Evolutionary conservation across 2,113 vertebrate species (phyloP), one percentile per base, ranked within the genome.

Genomic region (Austrofundulus limnaeus): DNA sequence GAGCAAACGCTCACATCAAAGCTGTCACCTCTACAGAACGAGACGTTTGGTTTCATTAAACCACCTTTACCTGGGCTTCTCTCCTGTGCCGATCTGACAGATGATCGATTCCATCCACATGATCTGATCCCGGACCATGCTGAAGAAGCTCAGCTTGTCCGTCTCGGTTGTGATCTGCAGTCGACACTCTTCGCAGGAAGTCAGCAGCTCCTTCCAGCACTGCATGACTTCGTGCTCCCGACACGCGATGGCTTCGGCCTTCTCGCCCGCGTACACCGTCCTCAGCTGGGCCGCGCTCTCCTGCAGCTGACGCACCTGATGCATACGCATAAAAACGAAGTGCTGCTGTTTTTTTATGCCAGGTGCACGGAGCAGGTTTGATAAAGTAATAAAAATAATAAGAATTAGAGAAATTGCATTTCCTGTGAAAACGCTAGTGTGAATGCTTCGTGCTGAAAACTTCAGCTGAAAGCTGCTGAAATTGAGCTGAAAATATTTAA

Each of bases 91-190:
- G 2, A 99, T 98, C 93, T 98, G 97, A 67, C 94, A 90, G 23
- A 96, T 86, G 77, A 95, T 88, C 0, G 94, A 94, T 0, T 98
- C 96, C 96, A 99, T 99, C 97, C 96, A 98, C 38, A 94, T 89
- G 43, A 97, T 72, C 43, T 96, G 94, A 47, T 99, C 96, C 0
- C 94, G 87, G 61, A 89, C 95, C 78, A 95, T 43, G 42, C 92
- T 84, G 1, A 93, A 91, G 84, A 99, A 99, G 24, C 93, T 93
- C 73, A 98, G 91, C 77, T 94, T 94, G n/a, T 99, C 96, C 0
- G 95, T 94, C 0, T 93, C 93, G 0, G 92, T 94, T 89, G 95
- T 96, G 19, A 98, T 95, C 31, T 96, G 95, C 45, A 98, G 88
- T 6, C 95, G 92, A 48, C 95, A 95, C 14, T 96, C 94, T 72